phyloP scores from a whole-genome alignment of 2,797 vertebrate genomes.

The Erpetoichthys calabaricus region DNA sequence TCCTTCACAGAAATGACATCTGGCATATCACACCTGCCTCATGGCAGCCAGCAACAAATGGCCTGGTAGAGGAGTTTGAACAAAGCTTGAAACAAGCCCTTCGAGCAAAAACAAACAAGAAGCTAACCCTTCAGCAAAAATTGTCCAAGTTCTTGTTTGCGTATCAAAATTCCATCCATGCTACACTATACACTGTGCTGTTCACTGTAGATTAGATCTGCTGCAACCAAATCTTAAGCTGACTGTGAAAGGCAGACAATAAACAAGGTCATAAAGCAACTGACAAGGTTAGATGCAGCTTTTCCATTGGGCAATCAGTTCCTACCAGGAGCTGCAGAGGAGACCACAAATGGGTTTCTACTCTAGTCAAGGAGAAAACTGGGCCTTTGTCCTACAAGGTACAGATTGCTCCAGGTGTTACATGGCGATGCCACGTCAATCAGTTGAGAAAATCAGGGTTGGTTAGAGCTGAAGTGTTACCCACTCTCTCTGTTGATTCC shows the following conservation, averaged over 20 bases:
- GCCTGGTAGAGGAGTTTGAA: too few species aligned
- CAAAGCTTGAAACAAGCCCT: neutral
- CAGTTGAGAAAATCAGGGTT: neutral
- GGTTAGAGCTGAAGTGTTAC: neutral
- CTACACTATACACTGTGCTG: conserved; percentile 1
- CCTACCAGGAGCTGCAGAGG: neutral
- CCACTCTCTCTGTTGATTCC: neutral
- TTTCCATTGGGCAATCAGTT: neutral
- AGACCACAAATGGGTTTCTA: neutral
- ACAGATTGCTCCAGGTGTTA: neutral
- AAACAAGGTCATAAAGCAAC: too few species aligned
- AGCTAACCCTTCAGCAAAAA: neutral
- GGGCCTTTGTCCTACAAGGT: conserved; percentile 1
- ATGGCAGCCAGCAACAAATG: neutral
- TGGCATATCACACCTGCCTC: neutral
- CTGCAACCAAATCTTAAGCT: too few species aligned
- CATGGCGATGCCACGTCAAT: neutral
- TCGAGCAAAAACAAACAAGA: too few species aligned
- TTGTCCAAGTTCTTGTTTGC: neutral
- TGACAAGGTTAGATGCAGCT: too few species aligned
- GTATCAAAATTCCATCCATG: neutral
- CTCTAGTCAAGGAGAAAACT: neutral
- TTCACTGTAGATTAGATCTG: neutral
- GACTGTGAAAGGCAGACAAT: too few species aligned
- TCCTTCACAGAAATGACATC: neutral